Evolutionary conservation across 37 sponge, comb jelly and placozoan genomes (phyloP).

Genomic region (Ephydatia muelleri): DNA sequence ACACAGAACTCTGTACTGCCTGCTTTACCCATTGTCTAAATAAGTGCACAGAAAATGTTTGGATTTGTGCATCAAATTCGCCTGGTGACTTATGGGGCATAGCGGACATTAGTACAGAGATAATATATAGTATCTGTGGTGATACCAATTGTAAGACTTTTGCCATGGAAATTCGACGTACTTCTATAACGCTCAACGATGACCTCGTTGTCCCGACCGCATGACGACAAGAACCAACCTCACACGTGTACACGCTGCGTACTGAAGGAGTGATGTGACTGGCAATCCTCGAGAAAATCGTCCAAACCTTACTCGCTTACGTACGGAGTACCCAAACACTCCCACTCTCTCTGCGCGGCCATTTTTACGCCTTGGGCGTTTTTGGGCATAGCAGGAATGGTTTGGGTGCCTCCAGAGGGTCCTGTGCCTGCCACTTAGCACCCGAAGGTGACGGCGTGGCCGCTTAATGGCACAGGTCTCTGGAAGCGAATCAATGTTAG

Average conservation of each 20-base stretch:
- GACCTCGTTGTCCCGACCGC: too few relatives aligned
- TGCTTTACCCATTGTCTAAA: not conserved
- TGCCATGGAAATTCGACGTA: too few relatives aligned
- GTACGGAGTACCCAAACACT: slow-evolving; percentile 11
- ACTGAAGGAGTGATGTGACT: not conserved
- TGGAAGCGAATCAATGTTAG: slow-evolving; percentile 38
- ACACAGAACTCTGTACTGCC: not conserved
- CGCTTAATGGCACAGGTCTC: slow-evolving; percentile 58
- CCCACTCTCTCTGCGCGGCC: slow-evolving; percentile 11
- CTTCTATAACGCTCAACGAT: too few relatives aligned
- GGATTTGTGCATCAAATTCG: not conserved
- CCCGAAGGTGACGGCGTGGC: slow-evolving; percentile 70
- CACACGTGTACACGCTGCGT: not conserved
- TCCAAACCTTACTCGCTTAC: not conserved
- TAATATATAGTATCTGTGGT: too few relatives aligned
- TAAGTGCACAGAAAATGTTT: not conserved
- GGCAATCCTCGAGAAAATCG: not conserved
- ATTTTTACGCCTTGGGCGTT: not conserved
- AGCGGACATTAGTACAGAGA: too few relatives aligned
- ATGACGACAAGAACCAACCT: not conserved
- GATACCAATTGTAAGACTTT: too few relatives aligned
- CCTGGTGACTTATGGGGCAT: not conserved
- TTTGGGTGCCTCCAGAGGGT: slow-evolving; percentile 62
- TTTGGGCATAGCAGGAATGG: not conserved
- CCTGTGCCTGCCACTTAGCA: slow-evolving; percentile 78